A percentile compares a stretch with the other conserved stretches of the same genome.
These are phyloP conservation scores for Tetramorium alpestre DNA, from an alignment of 1,140 invertebrate genomes.

Conservation along the genomic window DNA sequence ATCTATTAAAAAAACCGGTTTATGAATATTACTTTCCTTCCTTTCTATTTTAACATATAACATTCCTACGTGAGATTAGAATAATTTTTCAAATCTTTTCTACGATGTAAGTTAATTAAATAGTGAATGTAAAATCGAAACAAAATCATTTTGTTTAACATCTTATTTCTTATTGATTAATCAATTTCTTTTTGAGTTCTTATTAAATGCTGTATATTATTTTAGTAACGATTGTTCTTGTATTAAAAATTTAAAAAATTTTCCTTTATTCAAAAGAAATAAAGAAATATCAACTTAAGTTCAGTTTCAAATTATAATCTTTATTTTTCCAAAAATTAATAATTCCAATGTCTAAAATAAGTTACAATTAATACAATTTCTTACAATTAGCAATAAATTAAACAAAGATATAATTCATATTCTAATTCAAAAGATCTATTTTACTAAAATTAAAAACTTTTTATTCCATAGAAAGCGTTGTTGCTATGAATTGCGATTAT, in stretches of 20 bases:
- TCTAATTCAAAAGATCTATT: not conserved
- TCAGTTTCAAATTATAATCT: no score
- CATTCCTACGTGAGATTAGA: not conserved
- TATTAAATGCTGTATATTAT: not conserved
- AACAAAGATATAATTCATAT: not conserved
- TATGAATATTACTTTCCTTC: not conserved
- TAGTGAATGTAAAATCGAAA: not conserved
- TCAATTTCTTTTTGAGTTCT: not conserved
- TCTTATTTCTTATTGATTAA: not conserved
- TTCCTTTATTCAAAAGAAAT: not conserved
- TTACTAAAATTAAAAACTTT: constrained; percentile 68
- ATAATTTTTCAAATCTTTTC: constrained; percentile 4
- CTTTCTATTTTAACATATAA: not conserved
- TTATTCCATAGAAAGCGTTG: constrained; percentile 82
- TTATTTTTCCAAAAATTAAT: not conserved
- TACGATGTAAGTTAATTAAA: not conserved
- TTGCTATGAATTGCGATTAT: constrained; percentile 87
- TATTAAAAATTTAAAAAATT: not conserved
- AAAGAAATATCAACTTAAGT: not conserved
- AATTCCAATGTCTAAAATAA: not conserved
- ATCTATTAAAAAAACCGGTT: not conserved
- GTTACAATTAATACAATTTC: not conserved
- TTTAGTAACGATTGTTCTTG: not conserved
- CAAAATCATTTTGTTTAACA: not conserved
- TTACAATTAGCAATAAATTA: not conserved